Base-by-base conservation (phyloP, 2,797 vertebrate genomes). In the Onychomys torridus region DNA sequence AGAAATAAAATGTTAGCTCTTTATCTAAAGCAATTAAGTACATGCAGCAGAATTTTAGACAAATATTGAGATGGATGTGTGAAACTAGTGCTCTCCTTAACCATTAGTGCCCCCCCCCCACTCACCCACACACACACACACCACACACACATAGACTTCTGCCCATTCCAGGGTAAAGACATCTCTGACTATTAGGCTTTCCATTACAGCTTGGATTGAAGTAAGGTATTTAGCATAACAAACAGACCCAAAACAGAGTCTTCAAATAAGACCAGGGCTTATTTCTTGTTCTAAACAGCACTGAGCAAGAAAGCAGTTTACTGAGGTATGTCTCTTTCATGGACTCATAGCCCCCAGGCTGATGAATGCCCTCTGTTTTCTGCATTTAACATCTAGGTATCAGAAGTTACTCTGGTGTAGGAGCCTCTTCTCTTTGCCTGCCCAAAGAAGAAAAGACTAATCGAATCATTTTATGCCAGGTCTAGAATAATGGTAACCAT, bases 21-120 rank as follows among this genome's bases (percentile, higher is more conserved):
- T 91, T 67, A 91, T 69, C 17, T 76, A 95, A 77, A 90, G 40
- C 71, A 97, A 91, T 90, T 34, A 79, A 94, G 90, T 69, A 21
- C 55, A 40, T 6, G 25, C 67, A 46, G 40, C 90, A 14, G 34
- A 49, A 88, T 86, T 86, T 95, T 82, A 92, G 71, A 88, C 55
- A 82, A 57, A 78, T 90, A n/a, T 49, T 75, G 13, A 23, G 82
- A 77, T 76, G 34, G 52, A 61, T 67, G 25, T 21, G 10, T 16
- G 10, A 46, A n/a, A 46, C 19, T 43, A 10, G 32, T 16, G 0
- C 6, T 93, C 13, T 89, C 71, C 52, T 63, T 37, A 75, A 67
- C 4, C 14, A 8, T 27, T 27, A 27, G 11, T 29, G 5, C 29
- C 52, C 8, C 12, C 49, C 49, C 49, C 43, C 4, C 43, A 46